A percentile compares a stretch with the other conserved stretches of the same genome.
Conservation (phyloP, 2,113 vertebrate genomes). For the Vulpes lagopus region DNA sequence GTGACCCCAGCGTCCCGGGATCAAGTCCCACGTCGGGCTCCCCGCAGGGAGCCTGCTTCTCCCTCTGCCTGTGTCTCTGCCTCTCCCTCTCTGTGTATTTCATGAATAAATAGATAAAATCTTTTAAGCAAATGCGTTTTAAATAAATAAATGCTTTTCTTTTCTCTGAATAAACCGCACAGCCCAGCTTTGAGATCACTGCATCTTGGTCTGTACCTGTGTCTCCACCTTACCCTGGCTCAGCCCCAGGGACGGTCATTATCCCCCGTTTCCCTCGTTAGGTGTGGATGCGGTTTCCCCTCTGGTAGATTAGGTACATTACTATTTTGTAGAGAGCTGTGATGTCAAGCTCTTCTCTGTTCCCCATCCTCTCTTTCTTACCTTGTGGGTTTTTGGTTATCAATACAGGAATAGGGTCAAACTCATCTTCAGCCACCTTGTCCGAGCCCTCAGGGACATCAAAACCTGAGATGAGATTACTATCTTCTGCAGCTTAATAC, state of each 20-base stretch:
- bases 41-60: no score
- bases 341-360: conserved; percentile 54
- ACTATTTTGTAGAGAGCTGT: conserved; percentile 40
- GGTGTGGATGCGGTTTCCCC: not conserved
- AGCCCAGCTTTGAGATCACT: not conserved
- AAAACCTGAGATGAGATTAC: conserved; percentile 97
- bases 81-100: no score
- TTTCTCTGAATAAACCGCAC: conserved; percentile 47
- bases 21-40: no score
- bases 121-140: no score
- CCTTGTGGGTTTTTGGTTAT: conserved; percentile 99
- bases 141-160: not conserved
- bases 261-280: not conserved
- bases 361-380: conserved; percentile 91
- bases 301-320: not conserved
- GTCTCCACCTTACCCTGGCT: not conserved
- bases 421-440: conserved; percentile 97
- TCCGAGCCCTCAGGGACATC: conserved; percentile 91
- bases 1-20: no score
- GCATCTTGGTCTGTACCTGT: not conserved
- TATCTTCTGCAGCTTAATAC: conserved; percentile 93
- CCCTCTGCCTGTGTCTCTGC: no score
- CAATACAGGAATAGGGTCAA: conserved; percentile 99
- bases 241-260: not conserved
- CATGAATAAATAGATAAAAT: no score